These are phyloP conservation scores for Chionomys nivalis DNA, from an alignment of 2,113 vertebrate species.

Conservation along the genomic window DNA sequence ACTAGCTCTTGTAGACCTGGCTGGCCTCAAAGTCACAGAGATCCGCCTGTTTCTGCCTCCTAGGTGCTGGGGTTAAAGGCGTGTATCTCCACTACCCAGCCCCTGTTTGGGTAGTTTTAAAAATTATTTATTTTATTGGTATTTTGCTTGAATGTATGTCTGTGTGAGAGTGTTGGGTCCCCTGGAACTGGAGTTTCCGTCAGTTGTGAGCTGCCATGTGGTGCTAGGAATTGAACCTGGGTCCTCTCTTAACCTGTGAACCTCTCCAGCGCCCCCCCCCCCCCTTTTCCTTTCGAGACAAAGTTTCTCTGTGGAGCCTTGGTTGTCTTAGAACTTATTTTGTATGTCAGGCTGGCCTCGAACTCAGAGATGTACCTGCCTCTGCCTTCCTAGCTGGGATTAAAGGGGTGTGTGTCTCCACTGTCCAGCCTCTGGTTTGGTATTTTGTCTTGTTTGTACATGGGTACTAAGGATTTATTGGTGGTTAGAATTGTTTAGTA, in stretches of 20 bases:
- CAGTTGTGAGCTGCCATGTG: not conserved
- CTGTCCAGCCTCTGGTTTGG: not conserved
- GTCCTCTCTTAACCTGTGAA: not conserved
- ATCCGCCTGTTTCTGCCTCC: no score
- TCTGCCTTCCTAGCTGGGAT: not conserved
- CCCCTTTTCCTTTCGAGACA: not conserved
- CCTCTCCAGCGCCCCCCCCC: no score
- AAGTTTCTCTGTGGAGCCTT: not conserved
- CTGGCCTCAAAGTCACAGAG: no score
- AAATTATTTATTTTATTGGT: not conserved
- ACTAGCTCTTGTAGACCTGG: no score
- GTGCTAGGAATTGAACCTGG: not conserved
- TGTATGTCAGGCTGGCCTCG: not conserved
- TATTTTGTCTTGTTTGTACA: not conserved
- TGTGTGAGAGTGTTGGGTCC: not conserved
- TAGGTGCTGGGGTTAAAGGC: no score
- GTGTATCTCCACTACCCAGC: no score
- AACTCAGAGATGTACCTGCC: not conserved
- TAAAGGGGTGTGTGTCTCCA: not conserved
- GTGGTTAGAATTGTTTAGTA: not conserved
- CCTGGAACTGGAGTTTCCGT: not conserved
- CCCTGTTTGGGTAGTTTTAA: not conserved
- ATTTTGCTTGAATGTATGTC: not conserved
- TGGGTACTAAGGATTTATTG: not conserved
- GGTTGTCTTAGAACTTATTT: not conserved